Evolutionary conservation across 2,797 vertebrate genomes (phyloP).

Genomic region (Hippopotamyrus pictus): DNA sequence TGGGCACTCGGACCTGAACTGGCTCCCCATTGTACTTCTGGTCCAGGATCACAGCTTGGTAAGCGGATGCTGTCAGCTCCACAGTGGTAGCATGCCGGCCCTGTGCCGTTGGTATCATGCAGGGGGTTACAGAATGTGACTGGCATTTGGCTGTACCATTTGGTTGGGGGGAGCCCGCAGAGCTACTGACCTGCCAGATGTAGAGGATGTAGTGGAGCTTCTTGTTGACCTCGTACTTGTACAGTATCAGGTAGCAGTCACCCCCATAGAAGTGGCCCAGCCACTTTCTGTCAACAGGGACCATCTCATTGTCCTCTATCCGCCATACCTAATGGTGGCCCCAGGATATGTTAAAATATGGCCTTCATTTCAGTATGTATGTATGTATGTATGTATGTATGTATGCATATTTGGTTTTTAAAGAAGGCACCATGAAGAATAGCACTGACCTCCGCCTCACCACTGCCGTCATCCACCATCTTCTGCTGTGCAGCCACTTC

Average conservation of each 20-base stretch:
- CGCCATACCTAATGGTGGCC: conserved; percentile 65
- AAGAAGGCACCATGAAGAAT: not conserved
- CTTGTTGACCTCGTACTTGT: conserved; percentile 66
- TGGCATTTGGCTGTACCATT: not conserved
- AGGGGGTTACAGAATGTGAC: not conserved
- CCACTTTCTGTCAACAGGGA: conserved; percentile 68
- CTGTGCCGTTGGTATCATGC: conserved; percentile 41
- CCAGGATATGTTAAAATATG: not conserved
- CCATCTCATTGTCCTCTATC: conserved; percentile 66
- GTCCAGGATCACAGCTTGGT: conserved; percentile 68
- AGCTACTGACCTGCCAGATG: conserved; percentile 75
- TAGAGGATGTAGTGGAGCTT: conserved; percentile 73
- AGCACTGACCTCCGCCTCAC: conserved; percentile 64
- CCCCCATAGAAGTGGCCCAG: conserved; percentile 77
- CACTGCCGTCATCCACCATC: conserved; percentile 81
- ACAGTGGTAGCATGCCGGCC: conserved; percentile 71
- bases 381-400: too few species aligned
- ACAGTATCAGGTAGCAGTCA: conserved; percentile 79
- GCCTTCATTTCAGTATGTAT: not conserved
- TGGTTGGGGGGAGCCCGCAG: not conserved
- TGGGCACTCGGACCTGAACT: conserved; percentile 73
- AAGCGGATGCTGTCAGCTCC: conserved; percentile 71
- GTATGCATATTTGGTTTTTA: not conserved
- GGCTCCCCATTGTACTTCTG: conserved; percentile 69
- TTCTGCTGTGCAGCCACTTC: conserved; percentile 73